A percentile compares a stretch with the other conserved stretches of the same genome.
Evolutionary conservation across 2,113 vertebrate species (phyloP).

Genomic region (Tonatia bakeri): DNA sequence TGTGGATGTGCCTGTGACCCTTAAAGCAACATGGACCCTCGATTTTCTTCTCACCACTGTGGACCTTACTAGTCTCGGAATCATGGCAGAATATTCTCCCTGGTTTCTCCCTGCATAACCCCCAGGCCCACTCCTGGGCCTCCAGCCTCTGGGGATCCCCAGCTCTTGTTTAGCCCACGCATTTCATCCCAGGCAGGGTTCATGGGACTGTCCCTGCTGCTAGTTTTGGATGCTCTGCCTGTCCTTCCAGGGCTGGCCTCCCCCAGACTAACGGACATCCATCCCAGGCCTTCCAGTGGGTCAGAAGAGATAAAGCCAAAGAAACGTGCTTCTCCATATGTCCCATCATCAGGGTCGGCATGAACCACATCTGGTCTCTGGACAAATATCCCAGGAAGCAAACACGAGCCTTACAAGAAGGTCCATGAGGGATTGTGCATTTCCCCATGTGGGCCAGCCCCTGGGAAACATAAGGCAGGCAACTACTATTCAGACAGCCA

Average conservation of each 20-base stretch:
- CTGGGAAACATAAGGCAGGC: rapidly evolving
- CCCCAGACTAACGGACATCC: background rate
- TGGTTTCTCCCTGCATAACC: background rate
- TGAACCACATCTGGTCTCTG: background rate
- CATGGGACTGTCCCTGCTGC: background rate
- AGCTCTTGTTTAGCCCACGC: background rate
- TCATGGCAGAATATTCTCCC: background rate
- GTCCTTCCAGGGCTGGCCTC: background rate
- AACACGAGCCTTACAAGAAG: background rate
- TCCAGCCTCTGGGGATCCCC: background rate
- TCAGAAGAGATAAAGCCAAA: background rate
- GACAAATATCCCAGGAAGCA: background rate
- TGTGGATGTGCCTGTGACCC: background rate
- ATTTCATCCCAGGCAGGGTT: background rate
- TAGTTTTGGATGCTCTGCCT: background rate
- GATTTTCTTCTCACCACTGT: too few relatives aligned
- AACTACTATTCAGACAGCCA: background rate
- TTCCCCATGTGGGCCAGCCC: background rate
- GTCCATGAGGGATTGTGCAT: too few relatives aligned
- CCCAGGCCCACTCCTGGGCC: background rate
- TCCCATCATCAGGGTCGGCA: background rate
- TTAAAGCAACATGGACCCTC: background rate
- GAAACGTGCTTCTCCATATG: background rate
- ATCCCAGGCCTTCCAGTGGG: background rate
- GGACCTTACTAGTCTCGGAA: background rate